A percentile compares a stretch with the other conserved stretches of the same genome.
Conservation (phyloP, 2,888 invertebrate species). For the Ormia ochracea region DNA sequence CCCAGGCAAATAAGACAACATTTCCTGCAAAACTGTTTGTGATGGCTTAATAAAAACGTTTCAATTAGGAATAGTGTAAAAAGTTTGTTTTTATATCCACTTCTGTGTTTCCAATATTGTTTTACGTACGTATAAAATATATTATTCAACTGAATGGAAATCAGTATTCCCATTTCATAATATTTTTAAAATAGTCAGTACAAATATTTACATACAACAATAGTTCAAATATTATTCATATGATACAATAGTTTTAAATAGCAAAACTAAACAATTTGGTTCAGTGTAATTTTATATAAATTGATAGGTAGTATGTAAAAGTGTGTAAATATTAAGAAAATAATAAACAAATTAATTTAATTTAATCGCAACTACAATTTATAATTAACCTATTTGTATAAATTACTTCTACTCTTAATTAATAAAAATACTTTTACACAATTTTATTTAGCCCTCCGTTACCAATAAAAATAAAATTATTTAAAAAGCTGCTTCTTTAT, state of each 20-base stretch:
- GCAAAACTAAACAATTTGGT: constrained; percentile 44
- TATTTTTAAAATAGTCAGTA: constrained; percentile 39
- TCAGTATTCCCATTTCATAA: constrained; percentile 26
- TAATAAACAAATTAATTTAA: background rate
- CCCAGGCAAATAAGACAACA: too few relatives aligned
- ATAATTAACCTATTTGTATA: background rate
- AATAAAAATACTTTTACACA: constrained; percentile 10
- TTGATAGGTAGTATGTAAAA: background rate
- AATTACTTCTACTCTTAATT: background rate
- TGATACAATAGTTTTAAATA: constrained; percentile 46
- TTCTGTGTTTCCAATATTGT: background rate
- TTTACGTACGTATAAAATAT: constrained; percentile 15
- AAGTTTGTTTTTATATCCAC: background rate
- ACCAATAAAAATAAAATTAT: constrained; percentile 15
- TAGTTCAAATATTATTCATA: constrained; percentile 52
- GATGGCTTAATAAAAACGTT: too few relatives aligned
- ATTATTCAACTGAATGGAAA: constrained; percentile 13
- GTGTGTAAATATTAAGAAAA: background rate
- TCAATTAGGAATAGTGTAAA: too few relatives aligned
- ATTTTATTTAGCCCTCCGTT: constrained; percentile 31
- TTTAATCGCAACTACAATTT: background rate
- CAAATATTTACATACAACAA: constrained; percentile 44
- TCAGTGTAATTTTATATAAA: constrained; percentile 34
- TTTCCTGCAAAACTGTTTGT: too few relatives aligned
- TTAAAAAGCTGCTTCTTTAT: constrained; percentile 20